These are phyloP conservation scores for Neelides folsomi DNA, from an alignment of 2,888 invertebrate species.

Conservation along the genomic window DNA sequence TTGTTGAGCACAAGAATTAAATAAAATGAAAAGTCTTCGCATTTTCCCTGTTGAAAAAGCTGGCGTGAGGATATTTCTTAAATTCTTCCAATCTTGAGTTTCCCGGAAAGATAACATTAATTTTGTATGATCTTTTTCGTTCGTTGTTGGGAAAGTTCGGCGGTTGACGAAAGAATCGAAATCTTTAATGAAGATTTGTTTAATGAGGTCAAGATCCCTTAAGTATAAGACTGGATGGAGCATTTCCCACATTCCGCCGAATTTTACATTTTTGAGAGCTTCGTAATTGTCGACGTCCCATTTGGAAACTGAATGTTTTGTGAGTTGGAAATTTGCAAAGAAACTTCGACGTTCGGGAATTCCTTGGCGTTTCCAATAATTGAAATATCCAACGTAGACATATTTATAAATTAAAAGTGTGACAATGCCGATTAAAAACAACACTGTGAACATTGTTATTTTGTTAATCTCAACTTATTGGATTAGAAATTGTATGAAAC, in stretches of 20 bases:
- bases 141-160: background rate
- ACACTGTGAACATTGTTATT: no score
- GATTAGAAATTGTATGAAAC: no score
- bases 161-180: slow-evolving; percentile 5
- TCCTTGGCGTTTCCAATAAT: background rate
- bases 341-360: background rate
- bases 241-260: slow-evolving; percentile 9
- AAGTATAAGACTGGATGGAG: slow-evolving; percentile 1
- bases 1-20: background rate
- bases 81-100: slow-evolving; percentile 2
- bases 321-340: background rate
- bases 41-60: slow-evolving; percentile 2
- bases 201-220: background rate
- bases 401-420: no score
- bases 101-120: background rate
- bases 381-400: no score
- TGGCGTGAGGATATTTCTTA: slow-evolving; percentile 1
- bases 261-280: background rate
- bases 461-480: no score
- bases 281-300: slow-evolving; percentile 1
- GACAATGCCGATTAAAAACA: no score
- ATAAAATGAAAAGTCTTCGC: background rate
- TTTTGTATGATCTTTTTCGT: background rate
- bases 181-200: slow-evolving; percentile 4
- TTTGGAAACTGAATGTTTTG: slow-evolving; percentile 1